Evolutionary conservation across 2,888 invertebrate genomes (phyloP).

Genomic region (Empis livida): DNA sequence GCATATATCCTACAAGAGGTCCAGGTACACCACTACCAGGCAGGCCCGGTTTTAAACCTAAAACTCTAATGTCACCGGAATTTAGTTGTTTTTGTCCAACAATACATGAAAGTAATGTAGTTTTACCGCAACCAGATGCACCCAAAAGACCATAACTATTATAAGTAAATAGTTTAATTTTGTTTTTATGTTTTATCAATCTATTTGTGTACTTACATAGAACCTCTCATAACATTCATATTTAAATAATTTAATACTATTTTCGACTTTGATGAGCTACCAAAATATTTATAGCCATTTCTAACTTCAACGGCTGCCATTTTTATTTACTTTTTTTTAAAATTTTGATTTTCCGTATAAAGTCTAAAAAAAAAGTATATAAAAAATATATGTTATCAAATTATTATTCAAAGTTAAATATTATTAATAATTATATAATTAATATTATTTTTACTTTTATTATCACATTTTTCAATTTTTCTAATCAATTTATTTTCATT

Average conservation of each 20-base stretch:
- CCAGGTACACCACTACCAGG: slow-evolving; percentile 56
- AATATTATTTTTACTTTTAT: no score
- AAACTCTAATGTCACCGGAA: slow-evolving; percentile 58
- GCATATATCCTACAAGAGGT: slow-evolving; percentile 74
- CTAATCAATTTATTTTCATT: no score
- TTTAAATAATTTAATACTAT: slow-evolving; percentile 53
- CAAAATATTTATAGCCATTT: slow-evolving; percentile 56
- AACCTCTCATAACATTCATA: slow-evolving; percentile 61
- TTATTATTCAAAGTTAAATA: no score
- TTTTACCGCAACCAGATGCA: slow-evolving; percentile 84
- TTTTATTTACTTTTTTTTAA: background rate
- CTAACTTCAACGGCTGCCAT: slow-evolving; percentile 52
- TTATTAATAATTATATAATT: no score
- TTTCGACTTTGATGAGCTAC: slow-evolving; percentile 39
- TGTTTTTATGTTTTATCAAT: no score
- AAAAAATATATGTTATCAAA: no score
- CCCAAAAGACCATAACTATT: slow-evolving; percentile 79
- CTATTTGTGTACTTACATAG: no score
- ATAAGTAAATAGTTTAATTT: no score
- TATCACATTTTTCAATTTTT: no score
- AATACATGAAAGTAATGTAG: slow-evolving; percentile 72
- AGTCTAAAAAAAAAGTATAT: no score
- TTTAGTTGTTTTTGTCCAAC: slow-evolving; percentile 64
- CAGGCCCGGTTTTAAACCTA: slow-evolving; percentile 59
- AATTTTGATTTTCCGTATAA: no score